phyloP scores from a whole-genome alignment of 2,797 vertebrate species.

The Acanthornis magna region DNA sequence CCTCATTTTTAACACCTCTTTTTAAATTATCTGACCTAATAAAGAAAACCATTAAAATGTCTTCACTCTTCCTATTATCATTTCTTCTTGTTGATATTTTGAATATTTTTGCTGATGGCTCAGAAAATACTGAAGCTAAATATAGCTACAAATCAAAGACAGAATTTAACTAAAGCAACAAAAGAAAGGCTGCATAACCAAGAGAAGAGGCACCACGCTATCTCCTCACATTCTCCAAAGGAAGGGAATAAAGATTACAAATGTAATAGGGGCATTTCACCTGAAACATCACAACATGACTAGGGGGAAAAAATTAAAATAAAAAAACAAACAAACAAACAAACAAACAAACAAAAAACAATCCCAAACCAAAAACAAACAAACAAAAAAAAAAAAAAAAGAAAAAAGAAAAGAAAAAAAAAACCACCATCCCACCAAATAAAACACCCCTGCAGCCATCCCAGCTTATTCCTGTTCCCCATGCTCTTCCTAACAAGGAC shows the following conservation, averaged over 20 bases:
- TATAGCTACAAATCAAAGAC: conserved; percentile 54
- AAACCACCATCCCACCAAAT: too few species aligned
- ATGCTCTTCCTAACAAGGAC: not conserved
- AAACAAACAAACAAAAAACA: not conserved
- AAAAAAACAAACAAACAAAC: not conserved
- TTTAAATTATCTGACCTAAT: conserved; percentile 33
- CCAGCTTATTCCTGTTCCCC: not conserved
- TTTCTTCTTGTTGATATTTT: conserved; percentile 18
- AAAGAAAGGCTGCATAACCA: conserved; percentile 11
- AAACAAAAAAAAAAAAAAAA: not conserved
- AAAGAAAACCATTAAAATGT: conserved; percentile 37
- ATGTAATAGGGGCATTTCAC: not conserved
- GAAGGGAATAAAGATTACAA: not conserved
- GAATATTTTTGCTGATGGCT: conserved; percentile 60
- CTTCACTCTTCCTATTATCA: conserved; percentile 22
- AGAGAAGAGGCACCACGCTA: not conserved
- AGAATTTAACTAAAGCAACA: conserved; percentile 11
- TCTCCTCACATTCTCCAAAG: not conserved
- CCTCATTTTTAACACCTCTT: not conserved
- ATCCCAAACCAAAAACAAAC: not conserved
- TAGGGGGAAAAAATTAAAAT: too few species aligned
- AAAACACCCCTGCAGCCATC: not conserved
- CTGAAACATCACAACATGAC: not conserved
- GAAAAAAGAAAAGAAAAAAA: too few species aligned
- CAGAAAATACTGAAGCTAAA: conserved; percentile 53